Evolutionary conservation across 2,888 invertebrate species (phyloP), one percentile per base, ranked within the genome.

Genomic region (Heliconius cydno): DNA sequence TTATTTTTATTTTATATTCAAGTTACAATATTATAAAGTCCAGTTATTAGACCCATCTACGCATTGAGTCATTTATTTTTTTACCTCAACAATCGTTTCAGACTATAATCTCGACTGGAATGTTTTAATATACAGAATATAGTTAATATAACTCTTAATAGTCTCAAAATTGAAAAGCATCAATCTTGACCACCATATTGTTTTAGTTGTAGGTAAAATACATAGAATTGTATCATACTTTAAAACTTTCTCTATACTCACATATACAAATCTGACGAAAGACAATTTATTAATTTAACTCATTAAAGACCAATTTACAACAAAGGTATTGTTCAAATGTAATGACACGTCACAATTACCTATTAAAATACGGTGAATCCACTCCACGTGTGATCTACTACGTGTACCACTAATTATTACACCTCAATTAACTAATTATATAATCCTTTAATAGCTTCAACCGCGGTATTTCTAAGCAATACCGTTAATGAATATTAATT

Each of bases 371-470:
- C 15, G 30, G 12, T 57, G 63, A 34, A 76, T 30, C 19, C 66
- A 75, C 67, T 74, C 4, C 19, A 68, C 60, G 46, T 74, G 46
- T 63, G 30, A 70, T 78, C 25, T 73, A 60, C 30, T 41, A 57
- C 46, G 57, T 67, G 60, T n/a, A 73, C 57, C 72, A 74, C 73
- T 78, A 38, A 73, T 75, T 65, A 73, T 73, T 78, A 57, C 73
- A 34, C 72, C 72, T 78, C 57, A 79, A 79, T 75, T 79, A 75
- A 60, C 60, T 75, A 79, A 75, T 75, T 73, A 73, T 30, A 72
- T 73, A 73, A 73, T 73, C 73, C 52, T 12, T 73, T 57, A 73
- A 66, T 67, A 67, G 66, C 28, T 46, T 79, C 15, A 41, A 79
- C 60, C 41, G 60, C 41, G 65, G 25, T 66, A 46, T 75, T 28